These are phyloP conservation scores for Kradibia gibbosae DNA, from an alignment of 1,140 invertebrate species.

Conservation along the genomic window DNA sequence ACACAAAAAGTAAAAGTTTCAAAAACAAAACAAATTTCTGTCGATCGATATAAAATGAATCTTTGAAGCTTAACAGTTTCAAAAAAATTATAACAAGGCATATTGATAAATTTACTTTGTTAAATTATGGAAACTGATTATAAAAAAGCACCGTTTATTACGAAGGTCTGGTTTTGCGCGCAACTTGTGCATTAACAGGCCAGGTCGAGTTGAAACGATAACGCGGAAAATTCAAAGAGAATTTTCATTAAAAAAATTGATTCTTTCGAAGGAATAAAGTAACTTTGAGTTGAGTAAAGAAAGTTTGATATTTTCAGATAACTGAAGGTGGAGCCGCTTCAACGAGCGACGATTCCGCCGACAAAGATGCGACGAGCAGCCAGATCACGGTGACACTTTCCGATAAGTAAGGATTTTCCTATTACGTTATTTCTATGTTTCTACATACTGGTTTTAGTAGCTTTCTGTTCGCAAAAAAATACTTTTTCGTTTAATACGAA, in stretches of 20 bases:
- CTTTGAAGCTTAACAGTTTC: not conserved
- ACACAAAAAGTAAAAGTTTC: not conserved
- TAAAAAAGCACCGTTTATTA: not conserved
- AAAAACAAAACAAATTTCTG: not conserved
- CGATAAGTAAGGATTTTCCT: constrained; percentile 63
- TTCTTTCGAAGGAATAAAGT: not conserved
- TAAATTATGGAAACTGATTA: not conserved
- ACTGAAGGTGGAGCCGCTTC: constrained; percentile 65
- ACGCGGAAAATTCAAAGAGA: not conserved
- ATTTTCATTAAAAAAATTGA: not conserved
- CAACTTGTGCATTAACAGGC: not conserved
- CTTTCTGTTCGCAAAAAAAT: not conserved
- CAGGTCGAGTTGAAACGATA: no score
- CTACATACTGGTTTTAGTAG: not conserved
- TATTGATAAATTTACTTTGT: not conserved
- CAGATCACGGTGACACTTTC: constrained; percentile 69
- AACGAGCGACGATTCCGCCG: constrained; percentile 63
- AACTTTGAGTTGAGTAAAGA: constrained; percentile 18
- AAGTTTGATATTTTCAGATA: constrained; percentile 59
- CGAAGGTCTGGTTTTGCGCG: not conserved
- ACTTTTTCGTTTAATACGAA: not conserved
- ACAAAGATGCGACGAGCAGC: constrained; percentile 66
- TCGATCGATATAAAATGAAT: not conserved
- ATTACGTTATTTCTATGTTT: not conserved
- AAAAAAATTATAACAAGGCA: not conserved